These are phyloP conservation scores for Anableps anableps DNA, from an alignment of 2,797 vertebrate species.

Conservation along the genomic window DNA sequence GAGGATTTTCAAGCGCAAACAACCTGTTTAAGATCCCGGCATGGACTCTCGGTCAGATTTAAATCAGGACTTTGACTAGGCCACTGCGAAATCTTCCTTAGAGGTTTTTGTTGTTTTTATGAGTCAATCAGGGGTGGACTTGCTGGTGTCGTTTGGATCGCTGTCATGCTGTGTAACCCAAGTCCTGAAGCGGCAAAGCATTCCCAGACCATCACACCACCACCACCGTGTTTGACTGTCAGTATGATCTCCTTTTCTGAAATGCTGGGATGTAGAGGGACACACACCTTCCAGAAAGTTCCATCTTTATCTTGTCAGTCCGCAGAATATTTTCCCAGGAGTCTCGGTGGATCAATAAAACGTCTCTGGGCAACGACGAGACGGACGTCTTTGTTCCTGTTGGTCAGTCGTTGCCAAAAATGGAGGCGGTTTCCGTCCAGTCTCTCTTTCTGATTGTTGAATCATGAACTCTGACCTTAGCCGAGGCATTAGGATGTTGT, in stretches of 20 bases:
- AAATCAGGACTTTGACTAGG: background rate
- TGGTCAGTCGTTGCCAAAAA: background rate
- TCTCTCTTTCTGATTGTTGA: background rate
- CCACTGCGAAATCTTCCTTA: background rate
- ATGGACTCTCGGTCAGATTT: background rate
- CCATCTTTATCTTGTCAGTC: background rate
- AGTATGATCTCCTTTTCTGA: background rate
- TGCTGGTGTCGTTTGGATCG: background rate
- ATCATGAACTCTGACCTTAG: background rate
- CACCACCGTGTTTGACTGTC: background rate
- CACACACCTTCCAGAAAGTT: background rate
- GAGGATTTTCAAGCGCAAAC: background rate
- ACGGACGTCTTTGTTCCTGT: no score
- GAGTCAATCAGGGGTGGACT: background rate
- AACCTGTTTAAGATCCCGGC: background rate
- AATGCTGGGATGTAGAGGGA: no score
- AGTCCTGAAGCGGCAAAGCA: background rate
- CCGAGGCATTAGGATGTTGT: background rate
- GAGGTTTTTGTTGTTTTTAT: background rate
- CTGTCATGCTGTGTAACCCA: background rate
- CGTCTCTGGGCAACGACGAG: background rate
- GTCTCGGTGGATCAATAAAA: background rate
- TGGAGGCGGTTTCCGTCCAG: background rate
- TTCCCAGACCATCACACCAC: background rate
- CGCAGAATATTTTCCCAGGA: background rate